Evolutionary conservation across 2,113 vertebrate genomes (phyloP).

Genomic region (Martes martes): DNA sequence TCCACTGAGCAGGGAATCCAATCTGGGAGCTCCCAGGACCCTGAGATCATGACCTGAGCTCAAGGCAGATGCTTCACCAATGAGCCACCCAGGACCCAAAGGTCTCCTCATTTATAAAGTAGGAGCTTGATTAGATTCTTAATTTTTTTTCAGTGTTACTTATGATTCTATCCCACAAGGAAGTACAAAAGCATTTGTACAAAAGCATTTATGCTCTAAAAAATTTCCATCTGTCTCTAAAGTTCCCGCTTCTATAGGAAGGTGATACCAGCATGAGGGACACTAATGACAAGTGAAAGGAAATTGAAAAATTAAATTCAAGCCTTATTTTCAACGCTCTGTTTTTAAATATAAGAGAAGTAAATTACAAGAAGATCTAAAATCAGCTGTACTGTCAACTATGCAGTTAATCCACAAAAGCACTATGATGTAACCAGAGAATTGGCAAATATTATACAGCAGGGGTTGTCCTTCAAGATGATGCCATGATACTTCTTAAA

Average conservation of each 20-base stretch:
- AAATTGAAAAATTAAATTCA: background rate
- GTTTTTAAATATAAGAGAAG: background rate
- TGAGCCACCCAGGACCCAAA: background rate
- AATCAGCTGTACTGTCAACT: background rate
- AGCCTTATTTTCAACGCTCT: background rate
- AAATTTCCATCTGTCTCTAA: background rate
- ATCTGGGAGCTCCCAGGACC: background rate
- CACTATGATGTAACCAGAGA: no score
- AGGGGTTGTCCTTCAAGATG: background rate
- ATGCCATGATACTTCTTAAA: background rate
- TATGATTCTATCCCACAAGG: background rate
- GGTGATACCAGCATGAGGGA: fast-evolving
- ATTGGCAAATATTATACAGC: background rate
- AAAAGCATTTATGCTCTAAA: background rate
- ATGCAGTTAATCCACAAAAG: background rate
- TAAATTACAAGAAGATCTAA: background rate
- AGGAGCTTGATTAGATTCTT: background rate
- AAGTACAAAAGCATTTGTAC: background rate
- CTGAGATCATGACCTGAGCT: background rate
- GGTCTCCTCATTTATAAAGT: background rate
- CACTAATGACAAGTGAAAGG: background rate
- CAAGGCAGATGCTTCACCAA: background rate
- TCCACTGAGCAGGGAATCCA: background rate
- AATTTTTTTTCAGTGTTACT: background rate
- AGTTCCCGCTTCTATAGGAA: background rate